Evolutionary conservation across 2,888 invertebrate species (phyloP).

Genomic region (Bombylius discolor): DNA sequence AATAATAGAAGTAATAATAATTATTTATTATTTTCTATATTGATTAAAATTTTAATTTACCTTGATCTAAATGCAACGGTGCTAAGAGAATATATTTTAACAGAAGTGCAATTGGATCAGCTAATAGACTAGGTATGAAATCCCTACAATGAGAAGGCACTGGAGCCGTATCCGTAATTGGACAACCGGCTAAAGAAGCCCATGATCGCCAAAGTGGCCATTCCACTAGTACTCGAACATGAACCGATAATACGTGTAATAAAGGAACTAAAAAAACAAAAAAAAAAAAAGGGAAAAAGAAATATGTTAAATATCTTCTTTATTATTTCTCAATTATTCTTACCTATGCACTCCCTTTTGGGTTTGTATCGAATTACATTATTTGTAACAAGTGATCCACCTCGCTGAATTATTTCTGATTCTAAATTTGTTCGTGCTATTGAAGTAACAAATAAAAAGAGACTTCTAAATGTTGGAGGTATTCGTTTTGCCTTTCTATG

Average conservation of each 20-base stretch:
- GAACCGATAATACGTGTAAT: constrained; percentile 74
- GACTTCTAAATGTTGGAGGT: constrained; percentile 53
- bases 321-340: constrained; percentile 14
- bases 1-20: neutral
- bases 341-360: constrained; percentile 68
- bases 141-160: constrained; percentile 34
- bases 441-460: constrained; percentile 80
- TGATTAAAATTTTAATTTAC: constrained; percentile 41
- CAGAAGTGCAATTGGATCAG: constrained; percentile 75
- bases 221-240: constrained; percentile 57
- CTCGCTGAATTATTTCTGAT: constrained; percentile 79
- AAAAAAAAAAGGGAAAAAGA: neutral
- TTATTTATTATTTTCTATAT: neutral
- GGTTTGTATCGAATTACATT: constrained; percentile 54
- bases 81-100: constrained; percentile 76
- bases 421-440: constrained; percentile 86
- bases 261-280: constrained; percentile 53
- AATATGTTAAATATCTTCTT: neutral
- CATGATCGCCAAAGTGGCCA: constrained; percentile 45
- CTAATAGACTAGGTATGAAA: constrained; percentile 66
- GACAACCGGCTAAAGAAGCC: constrained; percentile 35
- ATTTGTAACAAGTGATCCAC: constrained; percentile 55
- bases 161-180: constrained; percentile 28
- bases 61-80: constrained; percentile 73
- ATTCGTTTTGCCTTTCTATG: constrained; percentile 62